Evolutionary conservation across 1,140 invertebrate genomes (phyloP), one percentile per base, ranked within the genome.

Genomic region (Rhagoletis pomonella): DNA sequence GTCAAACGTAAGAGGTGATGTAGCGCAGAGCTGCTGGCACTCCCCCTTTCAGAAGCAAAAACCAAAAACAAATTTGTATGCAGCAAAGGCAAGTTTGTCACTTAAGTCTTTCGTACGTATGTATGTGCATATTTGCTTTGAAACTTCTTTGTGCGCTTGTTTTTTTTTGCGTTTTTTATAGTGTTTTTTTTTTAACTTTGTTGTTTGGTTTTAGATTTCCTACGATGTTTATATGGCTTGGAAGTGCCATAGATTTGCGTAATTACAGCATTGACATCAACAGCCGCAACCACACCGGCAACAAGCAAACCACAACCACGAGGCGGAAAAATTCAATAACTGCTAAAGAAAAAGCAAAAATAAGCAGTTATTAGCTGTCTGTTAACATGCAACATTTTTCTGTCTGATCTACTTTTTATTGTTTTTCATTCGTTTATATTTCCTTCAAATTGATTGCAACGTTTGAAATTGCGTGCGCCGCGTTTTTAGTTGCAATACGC

Each of bases 231-330:
- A 47, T 2, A n/a, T 1, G 9, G 7, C 42, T 42, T 6, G 5
- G 17, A 77, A 50, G n/a, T 47, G 44, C 69, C 44, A 12, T 77
- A 77, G 47, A 47, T 77, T 44, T 81, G 47, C 9, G 47, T 81
- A 81, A 81, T 29, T 81, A 58, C 73, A 81, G 47, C 73, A 81
- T 81, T 55, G 73, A 81, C 50, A 55, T 50, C 73, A 55, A 55
- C 64, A 2, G 29, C 64, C 64, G 60, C 73, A 17, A n/a, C 47
- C 50, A 55, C n/a, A 81, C 47, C 2, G 17, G n/a, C 39, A 44
- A 4, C 42, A 10, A 19, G 1, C 5, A n/a, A 12, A 29, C 29
- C 42, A 12, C 0, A 42, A 0, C 39, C 10, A 39, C 4, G 42
- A 19, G 7, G 19, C 39, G 1, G 29, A 73, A 73, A 73, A 39